These are phyloP conservation scores for Ashinkailepas kermadecensis DNA, from an alignment of 2,888 invertebrate species.

Conservation along the genomic window DNA sequence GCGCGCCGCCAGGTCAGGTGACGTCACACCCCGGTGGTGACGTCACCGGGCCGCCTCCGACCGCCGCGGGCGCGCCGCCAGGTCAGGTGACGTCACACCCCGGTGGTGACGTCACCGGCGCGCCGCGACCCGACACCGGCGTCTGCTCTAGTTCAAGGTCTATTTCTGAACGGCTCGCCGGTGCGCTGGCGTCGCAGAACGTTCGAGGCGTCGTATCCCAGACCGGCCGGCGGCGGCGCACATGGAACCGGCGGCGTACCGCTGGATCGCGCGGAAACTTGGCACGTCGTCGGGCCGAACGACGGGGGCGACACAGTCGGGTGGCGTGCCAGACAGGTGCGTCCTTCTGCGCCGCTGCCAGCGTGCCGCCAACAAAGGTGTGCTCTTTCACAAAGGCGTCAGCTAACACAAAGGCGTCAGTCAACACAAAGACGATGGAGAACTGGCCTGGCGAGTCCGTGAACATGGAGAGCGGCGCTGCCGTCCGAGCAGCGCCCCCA, in stretches of 20 bases:
- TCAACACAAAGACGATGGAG: neutral
- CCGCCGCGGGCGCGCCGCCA: neutral
- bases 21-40: neutral
- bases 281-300: too few species aligned
- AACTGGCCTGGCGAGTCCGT: too few species aligned
- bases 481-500: too few species aligned
- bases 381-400: too few species aligned
- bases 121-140: neutral
- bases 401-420: neutral
- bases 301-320: neutral
- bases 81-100: neutral
- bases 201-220: too few species aligned
- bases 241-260: too few species aligned
- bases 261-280: too few species aligned
- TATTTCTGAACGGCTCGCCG: neutral
- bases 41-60: neutral
- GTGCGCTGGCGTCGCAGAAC: neutral
- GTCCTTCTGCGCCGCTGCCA: neutral
- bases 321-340: neutral
- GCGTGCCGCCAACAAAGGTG: too few species aligned
- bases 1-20: neutral
- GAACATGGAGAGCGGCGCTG: too few species aligned
- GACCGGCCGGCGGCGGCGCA: too few species aligned
- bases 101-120: too few species aligned
- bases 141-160: neutral